These are phyloP conservation scores for Micrasema longulum DNA, from an alignment of 1,140 invertebrate genomes.

Conservation along the genomic window DNA sequence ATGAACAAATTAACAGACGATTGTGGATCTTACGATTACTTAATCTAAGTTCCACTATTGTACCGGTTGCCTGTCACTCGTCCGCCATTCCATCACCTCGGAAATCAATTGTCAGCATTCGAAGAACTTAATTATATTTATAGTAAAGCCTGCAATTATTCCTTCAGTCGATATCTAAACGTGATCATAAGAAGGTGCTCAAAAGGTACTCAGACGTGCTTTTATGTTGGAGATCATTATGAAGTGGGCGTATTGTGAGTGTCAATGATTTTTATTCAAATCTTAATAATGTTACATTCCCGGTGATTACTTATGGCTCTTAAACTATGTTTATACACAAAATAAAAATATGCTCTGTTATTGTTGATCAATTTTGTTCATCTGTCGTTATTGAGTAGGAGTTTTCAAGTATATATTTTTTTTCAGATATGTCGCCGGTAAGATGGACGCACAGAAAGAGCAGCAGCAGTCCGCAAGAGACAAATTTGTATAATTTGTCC, in stretches of 20 bases:
- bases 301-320: too few species aligned
- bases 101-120: conserved; percentile 14
- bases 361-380: too few species aligned
- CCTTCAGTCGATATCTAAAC: conserved; percentile 32
- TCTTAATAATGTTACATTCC: too few species aligned
- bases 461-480: conserved; percentile 75
- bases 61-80: not conserved
- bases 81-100: not conserved
- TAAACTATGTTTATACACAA: too few species aligned
- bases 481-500: conserved; percentile 75
- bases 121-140: conserved; percentile 35
- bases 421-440: conserved; percentile 76
- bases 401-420: too few species aligned
- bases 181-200: conserved; percentile 6
- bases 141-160: conserved; percentile 34
- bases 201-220: not conserved
- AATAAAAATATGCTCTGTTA: too few species aligned
- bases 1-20: conserved; percentile 13
- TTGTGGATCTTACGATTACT: conserved; percentile 11
- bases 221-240: conserved; percentile 28
- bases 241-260: conserved; percentile 37
- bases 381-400: too few species aligned
- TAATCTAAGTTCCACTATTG: conserved; percentile 22
- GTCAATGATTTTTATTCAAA: not conserved
- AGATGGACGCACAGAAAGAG: conserved; percentile 75